Percentiles rank a stretch among this genome's conserved stretches.
These are phyloP conservation scores for Leptodactylus fallax DNA, from an alignment of 2,797 vertebrate genomes.

Conservation along the genomic window DNA sequence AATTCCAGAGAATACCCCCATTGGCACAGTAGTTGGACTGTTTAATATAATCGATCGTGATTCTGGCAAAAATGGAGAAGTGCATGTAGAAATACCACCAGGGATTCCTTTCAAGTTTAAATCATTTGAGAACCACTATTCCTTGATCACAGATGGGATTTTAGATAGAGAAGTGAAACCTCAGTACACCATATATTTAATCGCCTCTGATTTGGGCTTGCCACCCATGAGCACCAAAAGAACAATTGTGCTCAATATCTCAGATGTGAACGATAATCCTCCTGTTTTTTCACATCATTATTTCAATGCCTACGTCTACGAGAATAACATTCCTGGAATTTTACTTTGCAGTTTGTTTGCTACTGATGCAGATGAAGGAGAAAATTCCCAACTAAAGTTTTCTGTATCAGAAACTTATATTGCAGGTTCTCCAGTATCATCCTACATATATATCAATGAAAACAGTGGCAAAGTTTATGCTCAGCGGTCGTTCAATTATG, in stretches of 20 bases:
- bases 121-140: constrained; percentile 88
- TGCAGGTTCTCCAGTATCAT: constrained; percentile 52
- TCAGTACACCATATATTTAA: constrained; percentile 85
- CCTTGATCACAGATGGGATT: constrained; percentile 80
- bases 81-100: constrained; percentile 81
- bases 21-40: constrained; percentile 87
- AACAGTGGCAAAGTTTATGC: constrained; percentile 73
- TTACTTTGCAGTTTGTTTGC: constrained; percentile 79
- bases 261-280: constrained; percentile 85
- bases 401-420: constrained; percentile 66
- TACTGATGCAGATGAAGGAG: constrained; percentile 73
- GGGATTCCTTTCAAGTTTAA: constrained; percentile 88
- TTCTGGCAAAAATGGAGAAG: constrained; percentile 85
- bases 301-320: constrained; percentile 71
- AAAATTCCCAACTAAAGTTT: constrained; percentile 73
- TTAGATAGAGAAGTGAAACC: constrained; percentile 87
- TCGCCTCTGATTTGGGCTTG: constrained; percentile 85
- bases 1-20: constrained; percentile 85
- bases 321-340: constrained; percentile 78
- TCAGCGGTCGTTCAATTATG: constrained; percentile 78
- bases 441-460: constrained; percentile 74
- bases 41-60: constrained; percentile 89
- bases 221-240: constrained; percentile 85
- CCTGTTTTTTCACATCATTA: constrained; percentile 67
- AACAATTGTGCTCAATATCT: constrained; percentile 86